phyloP scores from a whole-genome alignment of 2,888 invertebrate species.

The Gandaritis pyraliata region DNA sequence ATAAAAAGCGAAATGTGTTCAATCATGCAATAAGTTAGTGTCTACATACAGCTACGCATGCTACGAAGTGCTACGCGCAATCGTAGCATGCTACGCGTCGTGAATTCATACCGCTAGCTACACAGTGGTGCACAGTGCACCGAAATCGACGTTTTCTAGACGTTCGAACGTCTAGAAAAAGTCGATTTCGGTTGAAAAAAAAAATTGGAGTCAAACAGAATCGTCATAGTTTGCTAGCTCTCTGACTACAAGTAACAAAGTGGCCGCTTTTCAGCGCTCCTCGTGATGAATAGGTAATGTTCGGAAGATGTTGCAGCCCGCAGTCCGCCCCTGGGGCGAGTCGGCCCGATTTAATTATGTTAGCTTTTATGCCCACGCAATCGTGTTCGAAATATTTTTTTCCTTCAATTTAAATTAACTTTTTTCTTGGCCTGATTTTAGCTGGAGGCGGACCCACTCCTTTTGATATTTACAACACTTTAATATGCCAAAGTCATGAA shows the following conservation, averaged over 20 bases:
- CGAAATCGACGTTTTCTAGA: too few relatives aligned
- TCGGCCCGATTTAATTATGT: conserved; percentile 60
- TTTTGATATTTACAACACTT: conserved; percentile 24
- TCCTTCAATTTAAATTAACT: conserved; percentile 41
- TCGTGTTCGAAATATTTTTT: conserved; percentile 45
- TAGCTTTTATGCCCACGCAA: conserved; percentile 53
- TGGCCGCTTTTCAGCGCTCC: conserved; percentile 64
- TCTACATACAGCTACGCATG: background rate
- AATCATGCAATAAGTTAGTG: background rate
- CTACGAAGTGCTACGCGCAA: conserved; percentile 4
- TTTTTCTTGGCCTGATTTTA: conserved; percentile 38
- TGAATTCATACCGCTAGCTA: background rate
- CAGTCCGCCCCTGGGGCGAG: conserved; percentile 48
- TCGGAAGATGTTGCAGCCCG: conserved; percentile 54
- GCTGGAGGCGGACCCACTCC: conserved; percentile 21
- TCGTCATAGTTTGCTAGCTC: conserved; percentile 5
- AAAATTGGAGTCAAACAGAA: background rate
- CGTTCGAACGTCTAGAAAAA: background rate
- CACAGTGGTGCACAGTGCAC: too few relatives aligned
- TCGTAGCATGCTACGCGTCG: background rate
- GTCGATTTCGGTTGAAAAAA: too few relatives aligned
- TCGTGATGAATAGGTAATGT: conserved; percentile 72
- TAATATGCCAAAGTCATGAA: conserved; percentile 23
- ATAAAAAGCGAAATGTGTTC: background rate
- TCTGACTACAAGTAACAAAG: conserved; percentile 52